Base-by-base conservation (phyloP, 2,797 vertebrate genomes). In the Eulemur mongoz region DNA sequence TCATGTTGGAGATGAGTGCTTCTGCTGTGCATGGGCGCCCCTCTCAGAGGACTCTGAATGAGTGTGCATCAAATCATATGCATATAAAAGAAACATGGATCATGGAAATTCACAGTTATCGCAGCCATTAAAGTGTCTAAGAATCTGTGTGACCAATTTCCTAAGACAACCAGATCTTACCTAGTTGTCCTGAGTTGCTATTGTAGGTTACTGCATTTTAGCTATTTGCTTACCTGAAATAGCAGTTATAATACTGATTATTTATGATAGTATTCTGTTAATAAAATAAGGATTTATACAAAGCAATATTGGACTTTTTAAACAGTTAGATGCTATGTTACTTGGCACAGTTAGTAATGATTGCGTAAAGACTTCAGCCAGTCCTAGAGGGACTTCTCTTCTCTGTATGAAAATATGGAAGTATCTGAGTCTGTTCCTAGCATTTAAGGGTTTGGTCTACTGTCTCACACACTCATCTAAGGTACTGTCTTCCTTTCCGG, bases 341-440 rank as follows among this genome's bases (percentile, higher is more conserved):
- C 98, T 99, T 99, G 99, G 99, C 99, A 99, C 99, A 98, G 99
- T 99, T 99, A 99, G 99, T 99, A 98, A 98, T 98, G 98, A 99
- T 99, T 98, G 98, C 98, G 99, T 99, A 98, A 98, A 98, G 99
- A 98, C 98, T 98, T 99, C 98, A 99, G 98, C 98, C 98, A 99
- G 99, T 97, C 99, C 98, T 96, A 30, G 70, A 98, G 98, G 98
- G 99, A 98, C 99, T 95, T 57, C 93, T 61, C 48, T 79, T 96
- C 99, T 97, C 40, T 90, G 52, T 97, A 99, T 98, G 99, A 99
- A 99, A 99, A 99, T 99, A 99, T 97, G 99, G 99, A 98, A 99
- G 99, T 98, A 98, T 98, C 98, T 98, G 98, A 98, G 92, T 97
- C 97, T 96, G 97, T 98, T 98, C 97, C 97, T 98, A 98, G 97